Evolutionary conservation across 2,113 vertebrate species (phyloP).

Genomic region (Bos indicus): DNA sequence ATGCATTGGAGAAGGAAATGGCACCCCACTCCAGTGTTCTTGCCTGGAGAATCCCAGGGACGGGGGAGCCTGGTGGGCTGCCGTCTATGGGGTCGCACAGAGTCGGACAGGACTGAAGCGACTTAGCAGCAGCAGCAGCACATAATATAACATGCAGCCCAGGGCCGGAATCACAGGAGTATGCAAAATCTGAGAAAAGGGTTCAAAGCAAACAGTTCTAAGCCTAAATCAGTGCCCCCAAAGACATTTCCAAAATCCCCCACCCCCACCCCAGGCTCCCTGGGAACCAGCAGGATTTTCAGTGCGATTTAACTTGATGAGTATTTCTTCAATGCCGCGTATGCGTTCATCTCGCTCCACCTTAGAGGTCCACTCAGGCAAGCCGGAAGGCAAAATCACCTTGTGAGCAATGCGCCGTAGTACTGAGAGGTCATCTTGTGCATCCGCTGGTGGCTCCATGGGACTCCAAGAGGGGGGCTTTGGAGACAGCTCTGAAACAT

Average conservation of each 20-base stretch:
- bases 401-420: background rate
- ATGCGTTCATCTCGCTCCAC: background rate
- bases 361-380: background rate
- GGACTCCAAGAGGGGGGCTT: background rate
- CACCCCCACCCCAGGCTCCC: background rate
- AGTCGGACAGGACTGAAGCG: too few species aligned
- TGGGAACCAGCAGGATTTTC: conserved; percentile 9
- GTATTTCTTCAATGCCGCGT: conserved; percentile 3
- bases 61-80: too few species aligned
- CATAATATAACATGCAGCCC: background rate
- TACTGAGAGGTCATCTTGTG: background rate
- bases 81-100: too few species aligned
- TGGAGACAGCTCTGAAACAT: background rate
- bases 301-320: conserved; percentile 3
- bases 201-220: conserved; percentile 19
- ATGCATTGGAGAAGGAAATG: too few species aligned
- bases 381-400: background rate
- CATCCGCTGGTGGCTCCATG: background rate
- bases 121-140: too few species aligned
- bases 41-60: too few species aligned
- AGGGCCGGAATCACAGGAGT: background rate
- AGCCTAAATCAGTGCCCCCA: background rate
- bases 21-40: too few species aligned
- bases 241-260: background rate
- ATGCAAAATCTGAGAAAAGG: background rate